Base-by-base conservation (phyloP, 2,888 invertebrate genomes). In the Brassicogethes aeneus region DNA sequence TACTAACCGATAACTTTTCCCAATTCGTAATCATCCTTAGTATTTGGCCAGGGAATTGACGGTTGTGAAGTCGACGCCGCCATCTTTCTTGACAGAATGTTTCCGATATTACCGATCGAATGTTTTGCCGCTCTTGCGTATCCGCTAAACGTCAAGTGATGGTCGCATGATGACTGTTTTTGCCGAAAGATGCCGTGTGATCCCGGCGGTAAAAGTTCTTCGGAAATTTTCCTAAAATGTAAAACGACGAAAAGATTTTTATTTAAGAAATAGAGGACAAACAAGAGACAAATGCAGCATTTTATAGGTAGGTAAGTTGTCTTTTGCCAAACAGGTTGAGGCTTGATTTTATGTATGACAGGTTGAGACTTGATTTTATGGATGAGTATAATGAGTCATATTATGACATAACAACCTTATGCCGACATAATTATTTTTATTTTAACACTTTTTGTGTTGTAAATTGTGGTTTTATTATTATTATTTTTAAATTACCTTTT, bases 1-100 rank as follows among this genome's bases (percentile, higher is more conserved):
- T 62, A 77, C 80, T 74, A 71, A 88, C 91, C 91, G 63, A 95
- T 94, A 60, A 94, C 88, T 72, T 94, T 93, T 56, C 85, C 80
- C 59, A 95, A 71, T 70, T 92, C 91, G 71, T 95, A 95, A 69
- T 90, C 89, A 64, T 90, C 88, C 70, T 87, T 85, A 62, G 79
- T 82, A 72, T 91, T 93, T 50, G 93, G 84, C 94, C 94, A 94
- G 66, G 77, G 65, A 53, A 63, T 56, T 52, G 62, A 57, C 62
- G 70, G 62, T 59, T 70, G 71, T 53, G 71, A 70, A 59, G 69
- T 69, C 59, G 70, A 68, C 51, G 71, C 70, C 68, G 75, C 74
- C 76, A 77, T 75, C 71, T 77, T 78, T 67, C 71, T 72, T 50
- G 75, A 71, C 67, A 77, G 70, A 64, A 72, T 70, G 66, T 72